Conservation (phyloP, 1,140 invertebrate species). For the Holotrichia oblita region DNA sequence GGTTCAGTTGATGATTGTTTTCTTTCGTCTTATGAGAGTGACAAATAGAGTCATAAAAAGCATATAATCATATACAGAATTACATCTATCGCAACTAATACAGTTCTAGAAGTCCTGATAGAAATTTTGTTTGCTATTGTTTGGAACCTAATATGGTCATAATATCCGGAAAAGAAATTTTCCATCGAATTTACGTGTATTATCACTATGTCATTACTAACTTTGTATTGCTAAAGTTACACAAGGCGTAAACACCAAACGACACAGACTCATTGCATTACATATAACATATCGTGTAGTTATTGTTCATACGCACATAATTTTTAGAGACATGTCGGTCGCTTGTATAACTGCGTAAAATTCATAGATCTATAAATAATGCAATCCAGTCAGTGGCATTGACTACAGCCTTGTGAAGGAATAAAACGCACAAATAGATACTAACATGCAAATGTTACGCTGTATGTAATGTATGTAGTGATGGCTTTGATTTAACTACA, state of each 20-base stretch:
- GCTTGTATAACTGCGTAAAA: conserved; percentile 22
- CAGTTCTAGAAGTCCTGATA: too few relatives aligned
- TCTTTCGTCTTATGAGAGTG: too few relatives aligned
- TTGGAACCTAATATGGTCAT: too few relatives aligned
- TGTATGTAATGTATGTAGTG: not conserved
- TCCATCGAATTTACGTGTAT: too few relatives aligned
- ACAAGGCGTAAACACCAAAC: conserved; percentile 1
- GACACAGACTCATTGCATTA: not conserved
- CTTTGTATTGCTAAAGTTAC: not conserved
- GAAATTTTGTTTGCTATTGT: too few relatives aligned
- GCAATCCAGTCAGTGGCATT: conserved; percentile 25
- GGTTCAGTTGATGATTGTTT: too few relatives aligned
- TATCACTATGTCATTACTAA: too few relatives aligned
- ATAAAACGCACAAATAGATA: conserved; percentile 31
- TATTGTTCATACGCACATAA: conserved; percentile 11
- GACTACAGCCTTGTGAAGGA: conserved; percentile 22
- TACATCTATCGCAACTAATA: too few relatives aligned
- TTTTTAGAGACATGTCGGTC: conserved; percentile 14
- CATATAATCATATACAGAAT: too few relatives aligned
- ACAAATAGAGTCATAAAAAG: too few relatives aligned
- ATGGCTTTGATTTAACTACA: conserved; percentile 3
- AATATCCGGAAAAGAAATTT: too few relatives aligned
- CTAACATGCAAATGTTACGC: not conserved
- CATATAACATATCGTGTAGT: conserved; percentile 12
- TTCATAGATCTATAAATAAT: conserved; percentile 35